Conservation (phyloP, 2,113 vertebrate species). For the Myrmophylax atrothorax region DNA sequence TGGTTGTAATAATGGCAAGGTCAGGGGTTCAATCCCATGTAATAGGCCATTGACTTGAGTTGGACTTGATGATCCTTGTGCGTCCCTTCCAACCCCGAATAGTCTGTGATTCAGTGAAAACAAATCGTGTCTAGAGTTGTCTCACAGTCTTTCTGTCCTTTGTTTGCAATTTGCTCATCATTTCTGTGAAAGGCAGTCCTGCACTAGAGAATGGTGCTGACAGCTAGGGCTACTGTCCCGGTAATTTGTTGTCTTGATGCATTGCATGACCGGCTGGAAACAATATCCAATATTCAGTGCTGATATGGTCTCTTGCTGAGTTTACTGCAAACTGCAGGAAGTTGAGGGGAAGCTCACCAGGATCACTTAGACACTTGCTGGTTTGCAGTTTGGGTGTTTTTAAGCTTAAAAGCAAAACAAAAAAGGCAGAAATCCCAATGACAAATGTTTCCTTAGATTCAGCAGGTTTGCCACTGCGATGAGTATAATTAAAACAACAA, state of each 20-base stretch:
- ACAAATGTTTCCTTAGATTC: background rate
- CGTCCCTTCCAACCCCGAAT: too few species aligned
- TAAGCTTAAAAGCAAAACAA: background rate
- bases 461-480: background rate
- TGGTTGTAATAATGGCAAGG: too few species aligned
- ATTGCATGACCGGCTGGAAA: constrained; percentile 34
- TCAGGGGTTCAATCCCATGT: too few species aligned
- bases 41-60: too few species aligned
- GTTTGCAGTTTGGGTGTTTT: background rate
- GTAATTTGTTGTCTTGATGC: constrained; percentile 21
- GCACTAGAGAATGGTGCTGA: background rate
- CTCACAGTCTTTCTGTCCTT: background rate
- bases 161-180: background rate
- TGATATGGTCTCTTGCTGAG: constrained; percentile 25
- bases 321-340: background rate
- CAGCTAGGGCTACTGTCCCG: background rate
- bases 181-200: background rate
- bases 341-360: background rate
- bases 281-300: background rate
- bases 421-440: background rate
- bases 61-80: too few species aligned
- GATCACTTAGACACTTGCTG: background rate
- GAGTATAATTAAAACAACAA: constrained; percentile 31
- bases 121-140: background rate
- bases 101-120: background rate